Evolutionary conservation across 2,113 vertebrate genomes (phyloP).

Genomic region (Cololabis saira): DNA sequence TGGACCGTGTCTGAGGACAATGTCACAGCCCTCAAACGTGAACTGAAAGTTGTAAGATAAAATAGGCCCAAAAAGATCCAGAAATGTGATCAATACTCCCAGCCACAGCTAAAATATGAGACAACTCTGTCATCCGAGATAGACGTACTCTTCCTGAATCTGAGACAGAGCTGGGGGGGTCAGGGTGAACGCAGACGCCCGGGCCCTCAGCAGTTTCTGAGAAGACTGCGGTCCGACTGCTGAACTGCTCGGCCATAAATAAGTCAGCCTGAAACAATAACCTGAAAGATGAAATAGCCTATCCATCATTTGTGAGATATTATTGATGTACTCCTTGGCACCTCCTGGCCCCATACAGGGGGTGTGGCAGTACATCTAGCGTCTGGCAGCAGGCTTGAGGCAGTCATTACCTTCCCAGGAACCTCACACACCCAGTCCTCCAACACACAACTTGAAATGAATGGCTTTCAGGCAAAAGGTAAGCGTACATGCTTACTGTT

Average conservation of each 20-base stretch:
- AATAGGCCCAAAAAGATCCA: slow-evolving; percentile 38
- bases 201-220: slow-evolving; percentile 15
- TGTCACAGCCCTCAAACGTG: neutral
- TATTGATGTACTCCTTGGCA: slow-evolving; percentile 27
- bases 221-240: slow-evolving; percentile 33
- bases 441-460: too few species aligned
- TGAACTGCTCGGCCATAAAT: slow-evolving; percentile 37
- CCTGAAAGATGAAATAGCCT: slow-evolving; percentile 30
- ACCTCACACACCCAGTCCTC: neutral
- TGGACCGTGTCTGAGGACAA: slow-evolving; percentile 7
- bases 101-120: slow-evolving; percentile 39
- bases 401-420: neutral
- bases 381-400: neutral
- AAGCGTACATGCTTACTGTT: too few species aligned
- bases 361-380: slow-evolving; percentile 6
- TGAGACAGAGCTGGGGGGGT: slow-evolving; percentile 10
- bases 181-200: slow-evolving; percentile 20
- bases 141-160: slow-evolving; percentile 31
- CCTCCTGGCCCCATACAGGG: neutral
- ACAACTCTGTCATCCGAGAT: slow-evolving; percentile 47
- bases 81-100: slow-evolving; percentile 45
- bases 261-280: slow-evolving; percentile 62
- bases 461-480: too few species aligned
- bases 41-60: slow-evolving; percentile 27
- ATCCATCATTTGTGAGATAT: slow-evolving; percentile 46